Conservation (phyloP, 2,888 invertebrate genomes). For the Glyphotaelius pellucidus region DNA sequence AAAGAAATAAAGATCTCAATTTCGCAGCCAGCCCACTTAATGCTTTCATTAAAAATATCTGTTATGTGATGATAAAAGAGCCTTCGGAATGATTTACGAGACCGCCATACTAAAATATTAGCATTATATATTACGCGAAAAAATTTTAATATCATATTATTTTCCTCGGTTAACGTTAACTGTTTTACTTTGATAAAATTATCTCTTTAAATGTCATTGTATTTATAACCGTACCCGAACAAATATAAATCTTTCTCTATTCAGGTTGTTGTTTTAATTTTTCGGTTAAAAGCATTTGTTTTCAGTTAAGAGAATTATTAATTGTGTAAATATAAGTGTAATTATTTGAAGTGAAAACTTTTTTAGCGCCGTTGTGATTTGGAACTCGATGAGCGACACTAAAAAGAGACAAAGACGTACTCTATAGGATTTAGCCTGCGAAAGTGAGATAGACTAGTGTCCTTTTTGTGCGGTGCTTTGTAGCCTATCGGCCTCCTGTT, state of each 20-base stretch:
- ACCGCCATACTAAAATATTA: background rate
- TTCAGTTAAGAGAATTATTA: background rate
- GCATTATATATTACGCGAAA: conserved; percentile 2
- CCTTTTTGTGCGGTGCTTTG: too few relatives aligned
- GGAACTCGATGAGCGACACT: too few relatives aligned
- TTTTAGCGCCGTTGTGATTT: too few relatives aligned
- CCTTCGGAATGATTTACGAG: background rate
- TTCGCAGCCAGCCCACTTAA: background rate
- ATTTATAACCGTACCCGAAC: background rate
- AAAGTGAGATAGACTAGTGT: too few relatives aligned
- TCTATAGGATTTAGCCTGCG: too few relatives aligned
- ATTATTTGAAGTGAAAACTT: too few relatives aligned
- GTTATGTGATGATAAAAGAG: background rate
- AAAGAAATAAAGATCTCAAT: background rate
- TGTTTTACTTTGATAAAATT: background rate
- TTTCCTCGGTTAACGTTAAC: background rate
- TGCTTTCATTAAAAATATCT: background rate
- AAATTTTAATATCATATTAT: background rate
- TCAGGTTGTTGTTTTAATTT: background rate
- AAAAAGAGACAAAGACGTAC: too few relatives aligned
- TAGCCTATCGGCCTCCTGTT: too few relatives aligned
- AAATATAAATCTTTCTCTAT: background rate
- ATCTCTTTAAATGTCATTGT: background rate
- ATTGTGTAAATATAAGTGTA: background rate
- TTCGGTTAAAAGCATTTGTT: background rate